Percentiles rank a stretch among this genome's conserved stretches.
These are phyloP conservation scores for Rhincodon typus DNA, from an alignment of 2,797 vertebrate genomes.

Conservation along the genomic window DNA sequence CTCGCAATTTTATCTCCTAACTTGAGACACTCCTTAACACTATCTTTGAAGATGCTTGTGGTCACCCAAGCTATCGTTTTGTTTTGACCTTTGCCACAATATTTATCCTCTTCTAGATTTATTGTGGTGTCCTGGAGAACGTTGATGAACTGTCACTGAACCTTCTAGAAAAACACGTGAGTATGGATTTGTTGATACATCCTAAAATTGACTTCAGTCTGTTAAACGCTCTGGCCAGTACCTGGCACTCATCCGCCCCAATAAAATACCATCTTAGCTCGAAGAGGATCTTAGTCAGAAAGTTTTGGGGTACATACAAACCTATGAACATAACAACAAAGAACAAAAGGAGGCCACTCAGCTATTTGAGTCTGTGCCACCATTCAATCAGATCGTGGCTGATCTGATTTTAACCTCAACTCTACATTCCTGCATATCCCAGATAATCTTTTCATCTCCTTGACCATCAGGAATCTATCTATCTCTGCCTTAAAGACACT, in stretches of 20 bases:
- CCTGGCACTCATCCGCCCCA: background rate
- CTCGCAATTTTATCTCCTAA: too few relatives aligned
- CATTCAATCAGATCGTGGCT: too few relatives aligned
- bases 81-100: background rate
- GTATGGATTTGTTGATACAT: background rate
- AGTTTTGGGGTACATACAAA: background rate
- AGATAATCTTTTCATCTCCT: too few relatives aligned
- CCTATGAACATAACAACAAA: too few relatives aligned
- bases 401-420: too few relatives aligned
- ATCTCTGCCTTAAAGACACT: too few relatives aligned
- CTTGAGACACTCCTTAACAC: too few relatives aligned
- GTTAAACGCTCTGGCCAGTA: background rate
- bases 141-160: background rate
- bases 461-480: too few relatives aligned
- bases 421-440: too few relatives aligned
- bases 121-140: background rate
- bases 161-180: background rate
- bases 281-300: background rate
- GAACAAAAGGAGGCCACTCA: too few relatives aligned
- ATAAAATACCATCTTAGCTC: background rate
- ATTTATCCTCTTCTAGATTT: background rate
- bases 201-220: background rate
- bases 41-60: too few relatives aligned
- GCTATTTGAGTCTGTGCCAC: too few relatives aligned
- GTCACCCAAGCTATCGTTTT: background rate